A percentile compares a stretch with the other conserved stretches of the same genome.
These are phyloP conservation scores for Yponomeuta cagnagella DNA, from an alignment of 2,888 invertebrate genomes.

Conservation along the genomic window DNA sequence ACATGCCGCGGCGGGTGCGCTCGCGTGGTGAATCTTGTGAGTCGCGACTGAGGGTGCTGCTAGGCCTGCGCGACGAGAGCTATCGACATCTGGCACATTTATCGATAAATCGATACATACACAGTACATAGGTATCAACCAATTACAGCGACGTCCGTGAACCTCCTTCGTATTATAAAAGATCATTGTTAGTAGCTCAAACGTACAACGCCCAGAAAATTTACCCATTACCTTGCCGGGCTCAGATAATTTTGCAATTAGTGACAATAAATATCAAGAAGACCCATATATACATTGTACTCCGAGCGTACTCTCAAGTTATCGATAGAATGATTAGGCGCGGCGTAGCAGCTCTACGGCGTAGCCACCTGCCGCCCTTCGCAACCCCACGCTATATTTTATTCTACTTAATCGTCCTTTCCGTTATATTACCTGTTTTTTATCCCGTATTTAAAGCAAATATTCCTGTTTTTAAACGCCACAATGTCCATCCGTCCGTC, in stretches of 20 bases:
- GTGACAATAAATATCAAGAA: background rate
- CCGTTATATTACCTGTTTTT: slow-evolving; percentile 73
- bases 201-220: no score
- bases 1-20: slow-evolving; percentile 51
- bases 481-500: slow-evolving; percentile 57
- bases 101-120: background rate
- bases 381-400: slow-evolving; percentile 74
- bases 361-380: slow-evolving; percentile 70
- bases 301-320: background rate
- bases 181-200: background rate
- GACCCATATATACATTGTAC: background rate
- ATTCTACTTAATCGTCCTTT: slow-evolving; percentile 74
- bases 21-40: slow-evolving; percentile 52
- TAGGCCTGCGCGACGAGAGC: slow-evolving; percentile 24
- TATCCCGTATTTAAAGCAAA: slow-evolving; percentile 69
- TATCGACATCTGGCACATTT: slow-evolving; percentile 29
- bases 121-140: background rate
- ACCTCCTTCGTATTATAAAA: background rate
- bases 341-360: slow-evolving; percentile 40
- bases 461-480: slow-evolving; percentile 67
- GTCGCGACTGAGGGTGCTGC: slow-evolving; percentile 43
- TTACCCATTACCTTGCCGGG: no score
- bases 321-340: slow-evolving; percentile 22
- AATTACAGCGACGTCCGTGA: background rate
- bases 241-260: no score